Percentiles rank a stretch among this genome's conserved stretches.
Conservation (phyloP, 2,113 vertebrate genomes). For the Erinaceus europaeus region DNA sequence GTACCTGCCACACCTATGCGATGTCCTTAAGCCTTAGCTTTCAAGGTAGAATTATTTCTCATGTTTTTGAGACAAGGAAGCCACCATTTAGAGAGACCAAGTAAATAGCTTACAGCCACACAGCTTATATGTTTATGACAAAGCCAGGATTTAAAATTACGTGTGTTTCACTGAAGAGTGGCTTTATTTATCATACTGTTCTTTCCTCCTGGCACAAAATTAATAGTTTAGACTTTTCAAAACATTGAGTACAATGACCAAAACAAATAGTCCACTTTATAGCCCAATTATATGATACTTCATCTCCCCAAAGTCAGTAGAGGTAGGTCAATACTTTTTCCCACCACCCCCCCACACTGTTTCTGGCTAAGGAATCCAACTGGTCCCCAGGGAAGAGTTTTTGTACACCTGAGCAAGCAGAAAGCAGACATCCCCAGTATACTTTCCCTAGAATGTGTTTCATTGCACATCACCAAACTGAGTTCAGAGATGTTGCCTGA, state of each 20-base stretch:
- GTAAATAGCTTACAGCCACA: not conserved
- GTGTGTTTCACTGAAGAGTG: not conserved
- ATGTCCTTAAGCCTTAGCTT: not conserved
- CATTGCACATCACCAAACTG: not conserved
- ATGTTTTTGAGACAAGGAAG: not conserved
- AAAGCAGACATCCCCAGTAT: not conserved
- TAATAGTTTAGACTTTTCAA: not conserved
- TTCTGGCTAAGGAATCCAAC: not conserved
- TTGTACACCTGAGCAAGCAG: not conserved
- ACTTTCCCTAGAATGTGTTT: not conserved
- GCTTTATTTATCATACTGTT: not conserved
- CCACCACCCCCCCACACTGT: not conserved
- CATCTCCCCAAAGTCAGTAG: not conserved
- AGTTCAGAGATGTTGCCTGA: accelerated
- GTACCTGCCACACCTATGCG: not conserved
- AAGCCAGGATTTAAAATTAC: not conserved
- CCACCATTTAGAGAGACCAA: not conserved
- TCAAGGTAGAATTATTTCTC: not conserved
- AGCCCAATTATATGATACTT: not conserved
- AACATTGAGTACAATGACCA: not conserved
- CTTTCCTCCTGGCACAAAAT: not conserved
- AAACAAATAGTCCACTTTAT: not conserved
- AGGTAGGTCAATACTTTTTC: not conserved
- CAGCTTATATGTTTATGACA: not conserved
- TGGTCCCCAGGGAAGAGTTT: not conserved